Percentiles rank a stretch among this genome's conserved stretches.
phyloP scores from a whole-genome alignment of 2,888 invertebrate species.

The Chymomyza amoena region DNA sequence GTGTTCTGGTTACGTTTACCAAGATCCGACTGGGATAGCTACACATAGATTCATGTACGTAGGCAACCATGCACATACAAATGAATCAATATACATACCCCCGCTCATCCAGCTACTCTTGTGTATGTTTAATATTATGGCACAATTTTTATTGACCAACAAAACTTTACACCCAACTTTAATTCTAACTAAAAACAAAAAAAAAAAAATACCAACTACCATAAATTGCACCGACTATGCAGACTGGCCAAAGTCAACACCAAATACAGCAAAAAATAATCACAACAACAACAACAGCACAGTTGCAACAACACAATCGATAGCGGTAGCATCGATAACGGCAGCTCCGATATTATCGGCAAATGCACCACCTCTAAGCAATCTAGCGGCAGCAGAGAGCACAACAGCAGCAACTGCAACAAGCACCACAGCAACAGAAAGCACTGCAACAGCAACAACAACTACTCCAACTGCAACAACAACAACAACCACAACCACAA shows the following conservation, averaged over 20 bases:
- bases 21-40: too few species aligned
- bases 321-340: too few species aligned
- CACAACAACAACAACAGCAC: slow-evolving; percentile 4
- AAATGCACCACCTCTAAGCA: neutral
- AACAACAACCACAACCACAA: slow-evolving; percentile 11
- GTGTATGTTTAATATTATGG: slow-evolving; percentile 37
- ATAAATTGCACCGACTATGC: slow-evolving; percentile 7
- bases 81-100: slow-evolving; percentile 24
- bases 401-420: slow-evolving; percentile 20
- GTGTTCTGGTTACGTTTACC: too few species aligned
- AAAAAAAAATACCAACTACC: slow-evolving; percentile 15
- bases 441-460: slow-evolving; percentile 20
- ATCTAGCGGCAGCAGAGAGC: neutral
- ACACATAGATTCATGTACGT: too few species aligned
- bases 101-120: neutral
- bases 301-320: neutral
- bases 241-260: slow-evolving; percentile 75
- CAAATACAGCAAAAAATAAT: slow-evolving; percentile 28
- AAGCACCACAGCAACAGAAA: slow-evolving; percentile 20
- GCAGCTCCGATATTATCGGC: neutral
- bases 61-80: neutral
- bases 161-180: slow-evolving; percentile 61
- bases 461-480: slow-evolving; percentile 12
- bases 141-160: slow-evolving; percentile 55
- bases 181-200: slow-evolving; percentile 36